A percentile compares a stretch with the other conserved stretches of the same genome.
Conservation (phyloP, 64 coral and sea anemone species). For the Acropora yongei region DNA sequence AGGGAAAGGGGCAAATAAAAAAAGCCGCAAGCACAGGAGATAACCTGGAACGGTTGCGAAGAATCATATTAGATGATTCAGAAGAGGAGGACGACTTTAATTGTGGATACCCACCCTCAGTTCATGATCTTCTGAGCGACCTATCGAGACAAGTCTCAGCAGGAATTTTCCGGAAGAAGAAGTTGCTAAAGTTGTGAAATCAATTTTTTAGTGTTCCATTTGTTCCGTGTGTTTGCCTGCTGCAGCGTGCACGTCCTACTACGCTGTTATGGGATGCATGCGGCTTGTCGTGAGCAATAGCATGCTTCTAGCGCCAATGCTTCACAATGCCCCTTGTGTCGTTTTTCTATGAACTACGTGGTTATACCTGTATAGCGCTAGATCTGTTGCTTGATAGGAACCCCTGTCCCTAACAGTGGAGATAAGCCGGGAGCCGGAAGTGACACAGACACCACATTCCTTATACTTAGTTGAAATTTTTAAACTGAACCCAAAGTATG, state of each 20-base stretch:
- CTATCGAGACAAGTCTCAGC: neutral
- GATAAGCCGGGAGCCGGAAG: conserved; percentile 16
- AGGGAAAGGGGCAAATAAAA: conserved; percentile 14
- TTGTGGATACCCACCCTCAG: conserved; percentile 18
- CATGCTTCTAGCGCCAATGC: conserved; percentile 37
- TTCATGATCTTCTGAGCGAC: neutral
- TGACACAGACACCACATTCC: neutral
- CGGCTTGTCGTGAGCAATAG: conserved; percentile 72
- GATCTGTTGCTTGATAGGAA: conserved; percentile 27
- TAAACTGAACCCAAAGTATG: neutral
- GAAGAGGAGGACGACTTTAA: conserved; percentile 55
- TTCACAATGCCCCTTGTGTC: conserved; percentile 56
- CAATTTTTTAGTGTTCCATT: conserved; percentile 60
- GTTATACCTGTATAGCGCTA: conserved; percentile 56
- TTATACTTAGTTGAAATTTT: neutral
- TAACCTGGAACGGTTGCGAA: neutral
- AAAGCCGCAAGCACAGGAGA: neutral
- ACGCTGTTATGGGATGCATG: conserved; percentile 69
- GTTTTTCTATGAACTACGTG: conserved; percentile 39
- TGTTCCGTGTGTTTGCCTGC: conserved; percentile 40
- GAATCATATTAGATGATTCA: neutral
- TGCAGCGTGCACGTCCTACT: conserved; percentile 57
- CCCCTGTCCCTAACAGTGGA: conserved; percentile 19
- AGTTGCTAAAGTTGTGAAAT: conserved; percentile 29
- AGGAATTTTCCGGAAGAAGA: conserved; percentile 8